Percentiles rank a stretch among this genome's conserved stretches.
Evolutionary conservation across 2,113 vertebrate species (phyloP).

Genomic region (Terrapene triunguis): DNA sequence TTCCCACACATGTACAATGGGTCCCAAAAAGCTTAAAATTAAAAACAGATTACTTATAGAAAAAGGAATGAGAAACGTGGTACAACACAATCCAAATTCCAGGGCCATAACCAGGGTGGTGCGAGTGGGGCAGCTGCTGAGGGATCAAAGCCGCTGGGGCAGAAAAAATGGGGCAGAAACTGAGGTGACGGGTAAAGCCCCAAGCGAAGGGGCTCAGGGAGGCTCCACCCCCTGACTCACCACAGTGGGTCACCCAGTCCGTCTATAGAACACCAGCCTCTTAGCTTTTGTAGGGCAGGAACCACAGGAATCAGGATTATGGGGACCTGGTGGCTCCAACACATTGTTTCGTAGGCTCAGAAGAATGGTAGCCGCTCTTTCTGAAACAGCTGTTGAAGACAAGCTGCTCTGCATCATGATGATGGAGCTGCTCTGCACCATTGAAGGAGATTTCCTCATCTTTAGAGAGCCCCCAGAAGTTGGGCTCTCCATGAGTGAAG

Average conservation of each 20-base stretch:
- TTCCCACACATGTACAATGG: neutral
- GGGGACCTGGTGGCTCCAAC: neutral
- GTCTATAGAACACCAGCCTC: neutral
- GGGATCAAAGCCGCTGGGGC: neutral
- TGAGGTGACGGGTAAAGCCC: neutral
- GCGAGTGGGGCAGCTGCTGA: neutral
- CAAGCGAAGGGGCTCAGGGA: too few relatives aligned
- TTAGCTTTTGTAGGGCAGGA: neutral
- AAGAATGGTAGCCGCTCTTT: neutral
- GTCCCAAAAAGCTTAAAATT: neutral
- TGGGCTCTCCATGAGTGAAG: neutral
- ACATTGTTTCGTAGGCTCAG: neutral
- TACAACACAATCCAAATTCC: neutral
- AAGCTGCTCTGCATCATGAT: neutral
- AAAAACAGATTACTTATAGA: neutral
- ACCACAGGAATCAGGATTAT: neutral
- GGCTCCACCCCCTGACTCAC: neutral
- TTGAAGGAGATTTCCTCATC: neutral
- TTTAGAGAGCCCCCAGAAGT: neutral
- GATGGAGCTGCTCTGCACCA: neutral
- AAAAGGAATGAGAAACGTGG: neutral
- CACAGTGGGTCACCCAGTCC: neutral
- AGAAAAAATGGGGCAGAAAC: neutral
- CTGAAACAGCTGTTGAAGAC: neutral
- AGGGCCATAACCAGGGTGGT: neutral